Base-by-base conservation (phyloP, 37 sponge, comb jelly and placozoan genomes). In the Mnemiopsis leidyi region DNA sequence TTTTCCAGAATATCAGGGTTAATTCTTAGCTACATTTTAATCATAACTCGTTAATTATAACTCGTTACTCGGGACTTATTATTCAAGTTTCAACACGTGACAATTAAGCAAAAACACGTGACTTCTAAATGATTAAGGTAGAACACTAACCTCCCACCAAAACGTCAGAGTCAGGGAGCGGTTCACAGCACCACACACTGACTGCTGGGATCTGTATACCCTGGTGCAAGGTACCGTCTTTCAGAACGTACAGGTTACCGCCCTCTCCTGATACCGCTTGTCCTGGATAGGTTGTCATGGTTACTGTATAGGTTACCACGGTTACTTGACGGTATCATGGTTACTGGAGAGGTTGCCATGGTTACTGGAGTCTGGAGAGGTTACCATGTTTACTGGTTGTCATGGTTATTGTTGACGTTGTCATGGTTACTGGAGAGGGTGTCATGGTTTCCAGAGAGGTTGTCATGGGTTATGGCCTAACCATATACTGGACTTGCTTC, bases 151-250 rank as follows among this genome's bases (percentile, higher is more conserved):
- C 61, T 40, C 90, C 90, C 0, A 85, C 90, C 1, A 85, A 1
- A 37, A 85, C 23, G 39, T 38, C 90, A 36, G 36, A 28, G 23
- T 85, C 90, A 39, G 90, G 90, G 48, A 85, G 90, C 29, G 90
- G 61, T 40, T 35, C 40, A 23, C 90, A 85, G 26, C 90, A 40
- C 90, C 90, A 85, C 25, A 39, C 90, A 40, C 90, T 85, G 61
- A 85, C 25, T 23, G 90, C 90, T 23, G 90, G 90, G 20, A 85
- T 26, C 90, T 85, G 90, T n/a, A 85, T 39, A 0, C 90, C 29
- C 90, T 85, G 90, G 0, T 20, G 20, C 48, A 85, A 28, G 0
- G n/a, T 28, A 23, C 90, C 90, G 26, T 85, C 61, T 61, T 40
- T 39, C 1, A 85, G 29, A 0, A 85, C 1, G 25, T 26, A 40